phyloP scores from a whole-genome alignment of 1,140 invertebrate species.

The Cotesia typhae region DNA sequence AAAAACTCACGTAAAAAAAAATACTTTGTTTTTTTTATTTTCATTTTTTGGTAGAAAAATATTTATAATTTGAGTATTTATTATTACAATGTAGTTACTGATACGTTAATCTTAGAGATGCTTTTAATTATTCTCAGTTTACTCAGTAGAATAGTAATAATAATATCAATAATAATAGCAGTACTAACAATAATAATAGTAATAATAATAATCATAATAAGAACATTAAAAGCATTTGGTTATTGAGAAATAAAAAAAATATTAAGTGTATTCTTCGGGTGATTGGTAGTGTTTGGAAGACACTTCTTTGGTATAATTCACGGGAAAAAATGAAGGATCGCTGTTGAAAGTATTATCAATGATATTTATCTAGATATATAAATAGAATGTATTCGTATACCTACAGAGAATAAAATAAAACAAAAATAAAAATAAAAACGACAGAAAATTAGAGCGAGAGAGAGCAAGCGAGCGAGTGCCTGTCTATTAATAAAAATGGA shows the following conservation, averaged over 20 bases:
- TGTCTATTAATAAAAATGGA: not conserved
- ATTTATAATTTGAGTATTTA: no score
- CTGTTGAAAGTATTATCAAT: conserved; percentile 1
- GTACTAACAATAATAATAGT: no score
- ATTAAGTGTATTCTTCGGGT: not conserved
- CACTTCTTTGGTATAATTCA: conserved; percentile 35
- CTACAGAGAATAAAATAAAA: not conserved
- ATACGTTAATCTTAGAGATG: no score
- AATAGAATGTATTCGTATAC: conserved; percentile 11
- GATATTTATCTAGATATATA: conserved; percentile 7
- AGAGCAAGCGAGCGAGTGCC: conserved; percentile 3
- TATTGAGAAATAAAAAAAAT: not conserved
- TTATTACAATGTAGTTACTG: no score
- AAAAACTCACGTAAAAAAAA: no score
- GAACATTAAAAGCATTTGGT: not conserved
- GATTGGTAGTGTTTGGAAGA: conserved; percentile 25
- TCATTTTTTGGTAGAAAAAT: no score
- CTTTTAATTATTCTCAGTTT: no score
- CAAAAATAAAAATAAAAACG: conserved; percentile 3
- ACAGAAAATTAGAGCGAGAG: not conserved
- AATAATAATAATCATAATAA: no score
- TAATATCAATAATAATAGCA: no score
- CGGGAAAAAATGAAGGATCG: conserved; percentile 13
- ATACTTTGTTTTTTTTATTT: no score
- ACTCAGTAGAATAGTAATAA: no score